Conservation (phyloP, 2,113 vertebrate species). For the Brachyistius frenatus region DNA sequence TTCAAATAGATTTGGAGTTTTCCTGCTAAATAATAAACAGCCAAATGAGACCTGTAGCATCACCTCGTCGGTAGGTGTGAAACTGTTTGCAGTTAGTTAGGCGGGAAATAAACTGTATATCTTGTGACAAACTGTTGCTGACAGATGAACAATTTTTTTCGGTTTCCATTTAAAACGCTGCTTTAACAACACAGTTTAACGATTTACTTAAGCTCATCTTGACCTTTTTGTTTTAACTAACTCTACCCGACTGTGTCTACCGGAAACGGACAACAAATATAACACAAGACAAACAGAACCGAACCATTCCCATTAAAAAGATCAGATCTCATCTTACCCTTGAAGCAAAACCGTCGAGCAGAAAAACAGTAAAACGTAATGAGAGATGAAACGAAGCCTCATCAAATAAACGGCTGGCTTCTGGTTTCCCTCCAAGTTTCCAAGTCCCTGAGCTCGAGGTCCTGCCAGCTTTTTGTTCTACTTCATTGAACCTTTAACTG, state of each 20-base stretch:
- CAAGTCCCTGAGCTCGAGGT: conserved; percentile 1
- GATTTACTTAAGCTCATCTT: not conserved
- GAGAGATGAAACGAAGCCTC: conserved; percentile 1
- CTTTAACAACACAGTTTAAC: not conserved
- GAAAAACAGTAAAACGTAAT: not conserved
- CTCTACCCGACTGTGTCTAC: not conserved
- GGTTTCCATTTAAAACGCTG: not conserved
- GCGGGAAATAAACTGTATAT: not conserved
- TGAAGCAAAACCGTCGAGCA: not conserved
- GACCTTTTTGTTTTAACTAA: not conserved
- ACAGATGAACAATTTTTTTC: not conserved
- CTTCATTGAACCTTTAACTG: conserved; percentile 30
- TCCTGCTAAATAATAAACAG: no score
- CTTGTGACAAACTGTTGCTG: not conserved
- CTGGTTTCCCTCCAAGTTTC: conserved; percentile 37
- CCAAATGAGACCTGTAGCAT: no score
- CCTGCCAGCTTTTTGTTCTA: conserved; percentile 34
- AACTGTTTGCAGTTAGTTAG: not conserved
- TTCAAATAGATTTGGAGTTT: not conserved
- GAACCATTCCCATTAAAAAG: not conserved
- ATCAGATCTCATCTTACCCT: conserved; percentile 3
- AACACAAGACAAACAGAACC: not conserved
- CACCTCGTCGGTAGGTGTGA: no score
- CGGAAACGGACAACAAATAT: not conserved
- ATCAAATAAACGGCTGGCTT: conserved; percentile 5